phyloP scores from a whole-genome alignment of 1,140 invertebrate species.

The Bicyclus anynana region DNA sequence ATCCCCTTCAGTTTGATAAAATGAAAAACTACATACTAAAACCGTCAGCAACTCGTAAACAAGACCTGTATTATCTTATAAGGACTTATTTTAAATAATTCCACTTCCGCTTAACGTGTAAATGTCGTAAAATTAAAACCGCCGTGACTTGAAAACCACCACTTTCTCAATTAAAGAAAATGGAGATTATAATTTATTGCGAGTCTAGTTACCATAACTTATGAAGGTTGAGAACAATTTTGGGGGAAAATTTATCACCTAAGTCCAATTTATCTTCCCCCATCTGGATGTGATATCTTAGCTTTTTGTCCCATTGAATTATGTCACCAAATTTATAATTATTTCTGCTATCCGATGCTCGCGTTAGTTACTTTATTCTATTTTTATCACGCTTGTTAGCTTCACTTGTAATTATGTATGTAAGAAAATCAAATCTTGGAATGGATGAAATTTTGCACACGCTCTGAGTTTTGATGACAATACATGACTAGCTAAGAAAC shows the following conservation, averaged over 20 bases:
- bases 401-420: too few relatives aligned
- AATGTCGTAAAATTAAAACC: neutral
- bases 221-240: slow-evolving; percentile 4
- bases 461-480: too few relatives aligned
- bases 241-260: slow-evolving; percentile 3
- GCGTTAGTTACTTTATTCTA: neutral
- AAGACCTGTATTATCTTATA: too few relatives aligned
- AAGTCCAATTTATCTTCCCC: slow-evolving; percentile 9
- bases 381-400: neutral
- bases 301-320: slow-evolving; percentile 7
- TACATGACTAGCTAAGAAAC: too few relatives aligned
- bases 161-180: slow-evolving; percentile 1
- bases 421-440: too few relatives aligned
- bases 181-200: slow-evolving; percentile 4
- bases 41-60: too few relatives aligned
- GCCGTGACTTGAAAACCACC: neutral
- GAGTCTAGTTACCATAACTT: slow-evolving; percentile 6
- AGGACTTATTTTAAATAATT: too few relatives aligned
- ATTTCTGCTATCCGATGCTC: neutral
- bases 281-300: slow-evolving; percentile 11
- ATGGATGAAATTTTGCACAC: too few relatives aligned
- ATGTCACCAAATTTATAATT: slow-evolving; percentile 8
- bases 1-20: too few relatives aligned
- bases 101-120: too few relatives aligned
- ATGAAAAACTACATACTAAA: too few relatives aligned